Conservation (phyloP, 2,797 vertebrate genomes). For the Limnodromus scolopaceus region DNA sequence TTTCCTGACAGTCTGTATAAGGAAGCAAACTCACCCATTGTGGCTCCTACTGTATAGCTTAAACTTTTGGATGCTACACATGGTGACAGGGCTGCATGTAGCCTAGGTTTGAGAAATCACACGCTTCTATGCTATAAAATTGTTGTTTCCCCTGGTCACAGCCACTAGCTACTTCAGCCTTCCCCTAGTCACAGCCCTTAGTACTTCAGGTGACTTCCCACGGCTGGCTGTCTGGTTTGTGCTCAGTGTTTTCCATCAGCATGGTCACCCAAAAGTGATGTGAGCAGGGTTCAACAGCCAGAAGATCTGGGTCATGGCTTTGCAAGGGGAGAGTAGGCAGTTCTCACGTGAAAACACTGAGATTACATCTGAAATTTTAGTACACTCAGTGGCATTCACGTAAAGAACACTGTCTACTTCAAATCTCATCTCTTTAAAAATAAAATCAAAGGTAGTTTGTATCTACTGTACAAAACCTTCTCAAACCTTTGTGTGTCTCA, state of each 20-base stretch:
- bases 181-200: no score
- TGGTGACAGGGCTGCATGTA: background rate
- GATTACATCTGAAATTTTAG: background rate
- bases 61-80: background rate
- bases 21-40: background rate
- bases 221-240: background rate
- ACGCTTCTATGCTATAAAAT: background rate
- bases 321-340: background rate
- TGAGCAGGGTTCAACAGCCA: rapidly evolving
- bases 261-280: background rate
- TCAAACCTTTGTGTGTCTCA: background rate
- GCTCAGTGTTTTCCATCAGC: background rate
- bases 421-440: background rate
- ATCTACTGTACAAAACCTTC: background rate
- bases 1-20: background rate
- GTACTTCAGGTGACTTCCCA: background rate
- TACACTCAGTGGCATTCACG: background rate
- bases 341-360: background rate
- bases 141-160: background rate
- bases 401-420: background rate
- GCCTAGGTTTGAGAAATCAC: background rate
- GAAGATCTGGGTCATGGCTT: background rate
- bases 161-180: background rate
- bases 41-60: background rate
- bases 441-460: background rate